A percentile compares a stretch with the other conserved stretches of the same genome.
Evolutionary conservation across 2,113 vertebrate genomes (phyloP).

Genomic region (Pangasianodon hypophthalmus): DNA sequence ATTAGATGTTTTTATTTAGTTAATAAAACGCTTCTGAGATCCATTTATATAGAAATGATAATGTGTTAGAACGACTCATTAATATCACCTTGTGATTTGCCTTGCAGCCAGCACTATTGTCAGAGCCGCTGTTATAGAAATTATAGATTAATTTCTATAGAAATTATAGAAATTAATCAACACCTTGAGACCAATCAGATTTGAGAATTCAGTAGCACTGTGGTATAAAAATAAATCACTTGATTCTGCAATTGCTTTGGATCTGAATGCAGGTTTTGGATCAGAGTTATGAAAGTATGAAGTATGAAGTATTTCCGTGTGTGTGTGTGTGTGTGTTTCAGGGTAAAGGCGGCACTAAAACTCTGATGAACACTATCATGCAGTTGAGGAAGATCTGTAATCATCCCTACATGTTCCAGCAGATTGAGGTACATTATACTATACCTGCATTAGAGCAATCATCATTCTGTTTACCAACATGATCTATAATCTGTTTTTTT

Average conservation of each 20-base stretch:
- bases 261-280: neutral
- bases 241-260: neutral
- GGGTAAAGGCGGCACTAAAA: conserved; percentile 80
- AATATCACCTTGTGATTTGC: too few species aligned
- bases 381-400: conserved; percentile 97
- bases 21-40: too few species aligned
- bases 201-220: neutral
- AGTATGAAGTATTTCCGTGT: neutral
- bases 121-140: neutral
- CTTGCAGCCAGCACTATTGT: neutral
- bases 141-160: too few species aligned
- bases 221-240: neutral
- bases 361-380: conserved; percentile 98
- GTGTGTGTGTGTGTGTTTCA: conserved; percentile 57
- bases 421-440: conserved; percentile 85
- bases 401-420: conserved; percentile 97
- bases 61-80: neutral
- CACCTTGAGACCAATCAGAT: neutral
- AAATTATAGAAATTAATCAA: too few species aligned
- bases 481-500: neutral
- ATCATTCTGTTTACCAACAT: neutral
- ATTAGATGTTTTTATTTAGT: neutral
- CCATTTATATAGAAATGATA: too few species aligned
- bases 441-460: neutral
- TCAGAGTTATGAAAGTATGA: neutral